Evolutionary conservation across 2,113 vertebrate species (phyloP), one percentile per base, ranked within the genome.

Genomic region (Myrmecobius fasciatus): DNA sequence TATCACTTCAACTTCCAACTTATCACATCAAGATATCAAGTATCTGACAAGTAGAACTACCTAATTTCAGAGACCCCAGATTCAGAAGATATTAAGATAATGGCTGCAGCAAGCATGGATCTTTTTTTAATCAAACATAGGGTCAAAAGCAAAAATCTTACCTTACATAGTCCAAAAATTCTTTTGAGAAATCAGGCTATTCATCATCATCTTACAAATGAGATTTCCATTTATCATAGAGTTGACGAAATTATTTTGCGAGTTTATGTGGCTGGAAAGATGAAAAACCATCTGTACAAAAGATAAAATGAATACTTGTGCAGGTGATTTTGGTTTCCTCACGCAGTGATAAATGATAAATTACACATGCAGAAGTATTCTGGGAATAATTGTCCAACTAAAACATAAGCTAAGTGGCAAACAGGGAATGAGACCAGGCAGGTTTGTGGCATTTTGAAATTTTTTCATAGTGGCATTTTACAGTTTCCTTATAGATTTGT

Each of bases 21-120:
- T 54, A 83, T 92, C 31, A 92, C n/a, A 3, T 92, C 60, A 28
- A 47, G 92, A 93, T 43, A 96, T 94, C 89, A 95, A 75, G 89
- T 97, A 93, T 94, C 96, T 98, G 94, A 93, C 93, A 75, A 75
- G 6, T 22, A 94, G 90, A 98, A 97, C 96, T 31, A 20, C 49
- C 90, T 97, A 92, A 91, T 94, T 97, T 95, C 91, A 92, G 96
- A 96, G 46, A 93, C 47, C 95, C 91, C 10, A 89, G 53, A 96
- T 96, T 94, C 54, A 96, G 54, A 97, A 96, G 94, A 94, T 2
- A 93, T 75, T 89, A 83, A 92, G 56, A 94, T 49, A 91, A 75
- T 96, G 92, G 52, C 48, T 46, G 52, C 25, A 0, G 26, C 46
- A 47, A 95, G 25, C 43, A 9, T 83, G 93, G 92, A 52, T 90